Conservation (phyloP, 37 sponge, comb jelly and placozoan genomes). For the Aplysina aerophoba region DNA sequence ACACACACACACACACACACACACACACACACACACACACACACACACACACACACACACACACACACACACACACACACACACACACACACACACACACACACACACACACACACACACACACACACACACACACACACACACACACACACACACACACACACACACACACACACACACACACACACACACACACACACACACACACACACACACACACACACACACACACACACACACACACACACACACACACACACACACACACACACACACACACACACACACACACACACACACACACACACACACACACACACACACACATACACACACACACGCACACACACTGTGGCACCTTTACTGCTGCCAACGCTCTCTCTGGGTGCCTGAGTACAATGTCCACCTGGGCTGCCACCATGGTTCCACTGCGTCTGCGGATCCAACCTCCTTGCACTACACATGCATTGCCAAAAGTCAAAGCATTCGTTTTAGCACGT, state of each 20-base stretch:
- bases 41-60: too few species aligned
- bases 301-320: constrained; percentile 28
- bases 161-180: constrained; percentile 9
- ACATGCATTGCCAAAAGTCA: neutral
- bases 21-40: too few species aligned
- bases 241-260: neutral
- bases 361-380: neutral
- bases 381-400: neutral
- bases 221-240: neutral
- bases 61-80: too few species aligned
- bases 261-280: neutral
- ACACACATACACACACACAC: constrained; percentile 9
- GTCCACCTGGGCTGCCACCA: constrained; percentile 5
- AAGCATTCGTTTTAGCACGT: too few species aligned
- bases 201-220: neutral
- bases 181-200: neutral
- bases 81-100: too few species aligned
- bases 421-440: neutral
- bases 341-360: neutral
- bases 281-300: neutral
- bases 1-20: too few species aligned
- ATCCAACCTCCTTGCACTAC: neutral
- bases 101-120: constrained; percentile 4
- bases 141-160: constrained; percentile 17
- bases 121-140: constrained; percentile 17